Evolutionary conservation across 2,888 invertebrate species (phyloP).

Genomic region (Hirudinaria manillensis): DNA sequence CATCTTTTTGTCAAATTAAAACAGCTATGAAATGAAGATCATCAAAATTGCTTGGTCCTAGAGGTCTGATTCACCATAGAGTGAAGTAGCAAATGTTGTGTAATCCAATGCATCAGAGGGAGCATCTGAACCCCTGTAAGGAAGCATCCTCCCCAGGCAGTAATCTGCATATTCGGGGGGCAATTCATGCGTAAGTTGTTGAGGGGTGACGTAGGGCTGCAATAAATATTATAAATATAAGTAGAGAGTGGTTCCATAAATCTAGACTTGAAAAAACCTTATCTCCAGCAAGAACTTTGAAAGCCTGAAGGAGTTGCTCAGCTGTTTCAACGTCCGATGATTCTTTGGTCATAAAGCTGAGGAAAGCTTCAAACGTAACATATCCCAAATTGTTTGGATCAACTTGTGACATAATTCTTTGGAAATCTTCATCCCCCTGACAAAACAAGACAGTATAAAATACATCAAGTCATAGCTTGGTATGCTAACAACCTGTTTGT

Average conservation of each 20-base stretch:
- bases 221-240: conserved; percentile 31
- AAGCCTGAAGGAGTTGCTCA: conserved; percentile 42
- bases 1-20: no score
- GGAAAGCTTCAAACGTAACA: conserved; percentile 94
- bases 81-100: conserved; percentile 96
- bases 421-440: conserved; percentile 95
- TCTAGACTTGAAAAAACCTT: conserved; percentile 50
- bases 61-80: conserved; percentile 62
- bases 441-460: not conserved
- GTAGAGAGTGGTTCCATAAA: not conserved
- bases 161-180: conserved; percentile 99
- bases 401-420: conserved; percentile 88
- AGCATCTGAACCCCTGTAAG: conserved; percentile 82
- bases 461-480: not conserved
- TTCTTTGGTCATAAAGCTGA: conserved; percentile 98
- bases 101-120: conserved; percentile 92
- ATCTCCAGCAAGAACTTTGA: conserved; percentile 41
- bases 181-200: conserved; percentile 91
- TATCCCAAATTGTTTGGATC: conserved; percentile 92
- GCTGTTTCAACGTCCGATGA: conserved; percentile 60
- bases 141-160: conserved; percentile 98
- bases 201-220: conserved; percentile 75
- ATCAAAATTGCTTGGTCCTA: conserved; percentile 20
- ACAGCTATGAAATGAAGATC: no score
- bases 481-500: conserved; percentile 22